Evolutionary conservation across 2,113 vertebrate genomes (phyloP).

Genomic region (Oryzias woworae): DNA sequence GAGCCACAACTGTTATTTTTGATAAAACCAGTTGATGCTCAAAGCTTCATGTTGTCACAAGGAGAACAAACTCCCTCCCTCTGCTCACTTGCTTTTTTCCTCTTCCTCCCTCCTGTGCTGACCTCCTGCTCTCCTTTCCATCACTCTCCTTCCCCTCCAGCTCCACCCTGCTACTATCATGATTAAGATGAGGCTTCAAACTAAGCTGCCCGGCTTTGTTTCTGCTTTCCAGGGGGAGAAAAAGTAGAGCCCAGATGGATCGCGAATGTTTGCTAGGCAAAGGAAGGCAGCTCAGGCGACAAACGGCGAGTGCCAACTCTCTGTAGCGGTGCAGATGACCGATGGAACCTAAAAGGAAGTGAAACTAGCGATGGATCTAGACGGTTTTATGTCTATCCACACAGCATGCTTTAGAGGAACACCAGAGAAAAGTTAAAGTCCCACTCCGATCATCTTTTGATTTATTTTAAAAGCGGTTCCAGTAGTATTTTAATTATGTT

Average conservation of each 20-base stretch:
- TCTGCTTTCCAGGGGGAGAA: slow-evolving; percentile 46
- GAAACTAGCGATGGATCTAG: slow-evolving; percentile 21
- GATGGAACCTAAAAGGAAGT: slow-evolving; percentile 26
- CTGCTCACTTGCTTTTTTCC: slow-evolving; percentile 35
- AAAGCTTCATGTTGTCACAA: too few relatives aligned
- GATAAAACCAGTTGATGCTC: too few relatives aligned
- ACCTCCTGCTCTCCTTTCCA: slow-evolving; percentile 28
- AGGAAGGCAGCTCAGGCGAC: slow-evolving; percentile 39
- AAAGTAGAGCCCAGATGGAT: slow-evolving; percentile 48
- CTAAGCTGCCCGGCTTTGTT: slow-evolving; percentile 57
- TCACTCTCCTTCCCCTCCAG: slow-evolving; percentile 7
- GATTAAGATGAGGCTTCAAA: slow-evolving; percentile 58
- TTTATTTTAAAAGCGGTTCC: too few relatives aligned
- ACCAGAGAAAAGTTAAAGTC: too few relatives aligned
- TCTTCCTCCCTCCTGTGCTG: slow-evolving; percentile 23
- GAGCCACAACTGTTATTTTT: too few relatives aligned
- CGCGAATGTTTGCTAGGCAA: slow-evolving; percentile 48
- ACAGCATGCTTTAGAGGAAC: slow-evolving; percentile 51
- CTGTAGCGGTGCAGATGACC: slow-evolving; percentile 17
- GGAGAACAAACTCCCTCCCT: slow-evolving; percentile 6
- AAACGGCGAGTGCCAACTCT: slow-evolving; percentile 46
- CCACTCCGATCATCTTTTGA: too few relatives aligned
- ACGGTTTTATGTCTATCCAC: slow-evolving; percentile 26
- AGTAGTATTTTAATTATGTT: too few relatives aligned
- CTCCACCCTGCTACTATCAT: slow-evolving; percentile 44